A percentile compares a stretch with the other conserved stretches of the same genome.
These are phyloP conservation scores for Gymnoscopelus braueri DNA, from an alignment of 2,797 vertebrate species.

Conservation along the genomic window DNA sequence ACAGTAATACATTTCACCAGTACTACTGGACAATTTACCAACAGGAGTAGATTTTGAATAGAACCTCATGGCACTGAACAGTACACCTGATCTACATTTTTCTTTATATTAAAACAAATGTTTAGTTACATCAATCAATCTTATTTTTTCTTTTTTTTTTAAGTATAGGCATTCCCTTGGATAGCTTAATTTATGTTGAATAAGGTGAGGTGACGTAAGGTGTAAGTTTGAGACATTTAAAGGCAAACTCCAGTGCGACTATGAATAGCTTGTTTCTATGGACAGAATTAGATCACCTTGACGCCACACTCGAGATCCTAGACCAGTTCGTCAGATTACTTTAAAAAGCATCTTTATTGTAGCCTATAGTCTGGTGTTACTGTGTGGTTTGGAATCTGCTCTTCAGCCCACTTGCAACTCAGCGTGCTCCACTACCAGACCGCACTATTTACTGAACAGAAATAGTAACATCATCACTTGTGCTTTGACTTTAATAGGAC, in stretches of 20 bases:
- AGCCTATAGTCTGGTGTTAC: conserved; percentile 22
- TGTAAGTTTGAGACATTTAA: conserved; percentile 55
- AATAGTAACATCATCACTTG: conserved; percentile 37
- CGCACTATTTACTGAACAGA: conserved; percentile 27
- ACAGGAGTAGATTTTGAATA: neutral
- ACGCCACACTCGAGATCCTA: conserved; percentile 53
- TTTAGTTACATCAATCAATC: neutral
- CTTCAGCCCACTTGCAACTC: conserved; percentile 40
- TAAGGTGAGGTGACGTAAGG: conserved; percentile 18
- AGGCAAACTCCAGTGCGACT: conserved; percentile 65
- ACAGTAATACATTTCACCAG: too few relatives aligned
- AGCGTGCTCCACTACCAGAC: conserved; percentile 20
- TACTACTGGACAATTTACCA: neutral
- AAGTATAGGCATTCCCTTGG: too few relatives aligned
- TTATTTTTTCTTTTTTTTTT: neutral
- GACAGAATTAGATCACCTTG: conserved; percentile 77
- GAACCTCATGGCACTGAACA: neutral
- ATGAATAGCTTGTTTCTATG: conserved; percentile 86
- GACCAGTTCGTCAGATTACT: conserved; percentile 60
- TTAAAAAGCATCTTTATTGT: conserved; percentile 56
- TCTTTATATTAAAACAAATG: too few relatives aligned
- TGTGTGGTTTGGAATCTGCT: conserved; percentile 26
- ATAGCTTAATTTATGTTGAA: conserved; percentile 1
- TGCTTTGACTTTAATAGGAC: conserved; percentile 28
- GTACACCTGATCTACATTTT: neutral